Percentiles rank a stretch among this genome's conserved stretches.
These are phyloP conservation scores for Tyrophagus putrescentiae DNA, from an alignment of 1,140 invertebrate genomes.

Conservation along the genomic window DNA sequence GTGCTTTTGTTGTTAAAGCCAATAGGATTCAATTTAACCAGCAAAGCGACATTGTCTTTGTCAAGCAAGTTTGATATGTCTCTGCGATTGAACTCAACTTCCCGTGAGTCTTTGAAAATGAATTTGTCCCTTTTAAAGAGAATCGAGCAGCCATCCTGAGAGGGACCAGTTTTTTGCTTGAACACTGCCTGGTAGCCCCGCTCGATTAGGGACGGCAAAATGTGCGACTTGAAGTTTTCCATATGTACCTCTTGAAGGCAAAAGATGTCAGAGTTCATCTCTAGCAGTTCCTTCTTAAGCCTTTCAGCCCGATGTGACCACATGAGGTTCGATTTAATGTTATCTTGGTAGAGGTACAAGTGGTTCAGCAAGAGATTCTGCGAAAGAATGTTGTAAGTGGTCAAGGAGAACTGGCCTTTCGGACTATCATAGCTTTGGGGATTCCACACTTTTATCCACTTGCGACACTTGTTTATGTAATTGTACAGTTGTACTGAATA, in stretches of 20 bases:
- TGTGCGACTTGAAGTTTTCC: slow-evolving; percentile 50
- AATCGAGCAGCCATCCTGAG: slow-evolving; percentile 66
- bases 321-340: slow-evolving; percentile 42
- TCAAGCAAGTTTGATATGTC: slow-evolving; percentile 46
- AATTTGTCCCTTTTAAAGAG: slow-evolving; percentile 46
- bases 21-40: slow-evolving; percentile 49
- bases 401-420: slow-evolving; percentile 33
- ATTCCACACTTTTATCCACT: slow-evolving; percentile 6
- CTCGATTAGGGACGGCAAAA: slow-evolving; percentile 31
- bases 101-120: slow-evolving; percentile 40
- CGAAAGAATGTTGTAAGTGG: slow-evolving; percentile 76
- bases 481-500: slow-evolving; percentile 17
- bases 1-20: slow-evolving; percentile 27
- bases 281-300: slow-evolving; percentile 37
- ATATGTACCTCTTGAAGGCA: slow-evolving; percentile 62
- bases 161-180: slow-evolving; percentile 53
- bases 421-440: slow-evolving; percentile 7
- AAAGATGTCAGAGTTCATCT: slow-evolving; percentile 26
- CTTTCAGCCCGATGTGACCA: slow-evolving; percentile 54
- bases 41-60: slow-evolving; percentile 69
- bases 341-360: slow-evolving; percentile 51
- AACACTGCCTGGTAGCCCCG: slow-evolving; percentile 48
- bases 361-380: slow-evolving; percentile 62
- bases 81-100: slow-evolving; percentile 42
- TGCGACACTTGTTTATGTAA: slow-evolving; percentile 14